Evolutionary conservation across 2,113 vertebrate genomes (phyloP).

Genomic region (Pluvianellus socialis): DNA sequence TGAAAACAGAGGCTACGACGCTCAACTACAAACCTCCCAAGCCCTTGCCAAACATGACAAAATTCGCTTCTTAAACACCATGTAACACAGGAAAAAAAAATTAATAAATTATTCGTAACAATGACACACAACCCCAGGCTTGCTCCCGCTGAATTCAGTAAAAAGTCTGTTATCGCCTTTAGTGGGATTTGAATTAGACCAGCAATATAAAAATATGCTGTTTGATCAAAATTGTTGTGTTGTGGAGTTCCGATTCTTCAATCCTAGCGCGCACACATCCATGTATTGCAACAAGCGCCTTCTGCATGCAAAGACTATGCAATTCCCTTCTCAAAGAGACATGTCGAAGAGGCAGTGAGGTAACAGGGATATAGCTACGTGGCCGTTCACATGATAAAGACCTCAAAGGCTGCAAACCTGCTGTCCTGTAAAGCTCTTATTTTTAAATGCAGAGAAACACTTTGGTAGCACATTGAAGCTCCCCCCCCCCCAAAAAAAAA

Average conservation of each 20-base stretch:
- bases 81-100: too few species aligned
- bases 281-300: background rate
- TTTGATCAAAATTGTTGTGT: background rate
- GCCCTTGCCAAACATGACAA: background rate
- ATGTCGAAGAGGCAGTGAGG: background rate
- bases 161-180: background rate
- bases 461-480: background rate
- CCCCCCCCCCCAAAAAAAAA: background rate
- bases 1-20: background rate
- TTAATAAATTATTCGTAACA: background rate
- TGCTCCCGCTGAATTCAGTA: background rate
- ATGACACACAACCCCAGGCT: too few species aligned
- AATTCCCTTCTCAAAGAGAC: background rate
- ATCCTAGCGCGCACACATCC: background rate
- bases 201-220: background rate
- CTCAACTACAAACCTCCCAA: background rate
- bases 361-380: too few species aligned
- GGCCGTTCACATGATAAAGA: background rate
- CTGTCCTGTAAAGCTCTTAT: background rate
- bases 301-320: background rate
- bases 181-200: background rate
- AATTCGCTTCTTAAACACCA: background rate
- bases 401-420: background rate
- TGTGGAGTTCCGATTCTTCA: background rate
- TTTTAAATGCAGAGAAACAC: background rate